Evolutionary conservation across 2,797 vertebrate genomes (phyloP).

Genomic region (Hemitrygon akajei): DNA sequence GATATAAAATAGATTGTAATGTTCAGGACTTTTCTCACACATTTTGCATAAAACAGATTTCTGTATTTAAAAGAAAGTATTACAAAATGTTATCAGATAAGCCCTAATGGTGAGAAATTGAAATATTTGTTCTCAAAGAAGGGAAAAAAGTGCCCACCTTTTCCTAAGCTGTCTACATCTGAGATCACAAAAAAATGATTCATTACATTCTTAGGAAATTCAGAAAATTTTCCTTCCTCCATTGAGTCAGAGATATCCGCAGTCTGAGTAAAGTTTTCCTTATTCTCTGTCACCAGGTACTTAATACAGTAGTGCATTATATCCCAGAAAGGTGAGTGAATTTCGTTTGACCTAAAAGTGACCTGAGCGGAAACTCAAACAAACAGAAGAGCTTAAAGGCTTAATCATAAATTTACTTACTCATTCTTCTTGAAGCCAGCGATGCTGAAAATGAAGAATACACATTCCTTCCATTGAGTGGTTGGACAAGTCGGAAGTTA

Average conservation of each 20-base stretch:
- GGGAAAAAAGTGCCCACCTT: not conserved
- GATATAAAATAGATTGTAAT: too few relatives aligned
- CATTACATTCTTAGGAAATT: not conserved
- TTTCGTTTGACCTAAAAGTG: not conserved
- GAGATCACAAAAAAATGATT: not conserved
- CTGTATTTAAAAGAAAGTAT: not conserved
- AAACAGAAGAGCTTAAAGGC: not conserved
- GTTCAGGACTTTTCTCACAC: too few relatives aligned
- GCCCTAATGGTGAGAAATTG: too few relatives aligned
- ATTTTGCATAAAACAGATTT: too few relatives aligned
- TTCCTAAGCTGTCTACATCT: not conserved
- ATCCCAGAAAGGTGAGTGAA: not conserved
- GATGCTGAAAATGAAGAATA: slow-evolving; percentile 1
- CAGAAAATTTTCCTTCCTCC: not conserved
- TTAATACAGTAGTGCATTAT: not conserved
- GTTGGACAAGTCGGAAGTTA: not conserved
- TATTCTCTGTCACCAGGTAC: not conserved
- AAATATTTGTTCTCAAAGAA: not conserved
- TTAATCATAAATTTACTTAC: not conserved
- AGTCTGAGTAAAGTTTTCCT: too few relatives aligned
- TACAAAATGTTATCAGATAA: not conserved
- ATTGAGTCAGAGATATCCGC: not conserved
- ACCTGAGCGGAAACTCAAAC: not conserved
- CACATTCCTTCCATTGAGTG: slow-evolving; percentile 21
- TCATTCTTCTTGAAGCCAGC: not conserved